Evolutionary conservation across 2,888 invertebrate genomes (phyloP).

Genomic region (Eumerus sabulonum): DNA sequence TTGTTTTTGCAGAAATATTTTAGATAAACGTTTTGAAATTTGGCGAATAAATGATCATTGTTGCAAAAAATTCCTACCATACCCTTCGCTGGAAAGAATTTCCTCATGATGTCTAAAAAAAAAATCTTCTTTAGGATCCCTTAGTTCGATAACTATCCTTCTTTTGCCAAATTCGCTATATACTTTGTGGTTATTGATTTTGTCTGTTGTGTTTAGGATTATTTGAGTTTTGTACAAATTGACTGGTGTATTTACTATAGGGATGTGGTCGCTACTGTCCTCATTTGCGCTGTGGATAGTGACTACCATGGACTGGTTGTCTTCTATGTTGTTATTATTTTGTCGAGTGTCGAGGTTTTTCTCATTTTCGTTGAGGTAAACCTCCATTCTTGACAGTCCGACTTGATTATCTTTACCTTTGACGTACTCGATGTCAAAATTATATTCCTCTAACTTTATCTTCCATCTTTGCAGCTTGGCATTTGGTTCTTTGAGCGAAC

Average conservation of each 20-base stretch:
- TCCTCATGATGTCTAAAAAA: neutral
- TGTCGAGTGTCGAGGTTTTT: neutral
- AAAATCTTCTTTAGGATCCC: neutral
- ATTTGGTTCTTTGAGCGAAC: conserved; percentile 35
- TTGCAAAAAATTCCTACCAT: no score
- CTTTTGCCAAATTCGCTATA: neutral
- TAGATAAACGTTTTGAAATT: conserved; percentile 28
- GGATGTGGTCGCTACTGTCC: neutral
- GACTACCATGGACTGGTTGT: neutral
- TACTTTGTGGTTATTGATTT: neutral
- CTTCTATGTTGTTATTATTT: neutral
- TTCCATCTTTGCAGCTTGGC: conserved; percentile 26
- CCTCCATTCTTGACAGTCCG: no score
- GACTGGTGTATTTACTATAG: neutral
- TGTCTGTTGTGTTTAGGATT: neutral
- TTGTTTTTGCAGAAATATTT: conserved; percentile 25
- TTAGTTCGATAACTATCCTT: neutral
- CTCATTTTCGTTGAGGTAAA: neutral
- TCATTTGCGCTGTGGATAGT: neutral
- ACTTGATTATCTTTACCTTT: neutral
- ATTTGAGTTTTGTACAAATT: neutral
- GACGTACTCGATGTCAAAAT: neutral
- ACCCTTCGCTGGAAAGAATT: neutral
- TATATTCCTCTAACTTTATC: neutral
- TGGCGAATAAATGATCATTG: conserved; percentile 1